Evolutionary conservation across 2,797 vertebrate species (phyloP).

Genomic region (Falco columbarius): DNA sequence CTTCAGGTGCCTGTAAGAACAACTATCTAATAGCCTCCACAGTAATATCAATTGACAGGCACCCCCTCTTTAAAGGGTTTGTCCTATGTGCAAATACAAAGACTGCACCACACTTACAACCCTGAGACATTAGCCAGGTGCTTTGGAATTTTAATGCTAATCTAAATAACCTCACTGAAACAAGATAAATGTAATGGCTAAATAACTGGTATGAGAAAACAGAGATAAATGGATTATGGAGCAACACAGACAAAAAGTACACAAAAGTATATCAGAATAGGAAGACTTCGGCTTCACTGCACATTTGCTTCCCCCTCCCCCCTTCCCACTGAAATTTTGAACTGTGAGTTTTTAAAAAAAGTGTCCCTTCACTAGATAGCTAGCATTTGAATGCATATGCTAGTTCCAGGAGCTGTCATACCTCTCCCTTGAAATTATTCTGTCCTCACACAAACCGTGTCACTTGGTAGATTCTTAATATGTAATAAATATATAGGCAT

Average conservation of each 20-base stretch:
- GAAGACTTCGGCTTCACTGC: neutral
- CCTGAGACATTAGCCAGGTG: neutral
- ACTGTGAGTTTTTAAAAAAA: neutral
- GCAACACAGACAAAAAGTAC: neutral
- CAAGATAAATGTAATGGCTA: constrained; percentile 22
- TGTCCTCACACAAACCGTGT: neutral
- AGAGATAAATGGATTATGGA: neutral
- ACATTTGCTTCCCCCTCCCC: neutral
- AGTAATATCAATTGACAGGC: neutral
- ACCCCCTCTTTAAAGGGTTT: neutral
- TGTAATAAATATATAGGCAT: neutral
- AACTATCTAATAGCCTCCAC: neutral
- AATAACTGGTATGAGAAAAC: constrained; percentile 5
- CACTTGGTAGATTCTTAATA: neutral
- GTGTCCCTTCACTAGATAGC: neutral
- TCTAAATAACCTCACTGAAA: constrained; percentile 5
- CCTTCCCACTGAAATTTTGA: neutral
- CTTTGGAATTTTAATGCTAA: constrained; percentile 39
- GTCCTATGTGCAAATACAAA: neutral
- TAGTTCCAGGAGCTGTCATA: neutral
- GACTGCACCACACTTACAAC: neutral
- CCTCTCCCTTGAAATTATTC: neutral
- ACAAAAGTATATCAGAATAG: neutral
- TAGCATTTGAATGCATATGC: neutral
- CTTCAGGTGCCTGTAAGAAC: neutral